These are phyloP conservation scores for Sclerodermus sp. DNA, from an alignment of 2,888 invertebrate genomes.

Conservation along the genomic window DNA sequence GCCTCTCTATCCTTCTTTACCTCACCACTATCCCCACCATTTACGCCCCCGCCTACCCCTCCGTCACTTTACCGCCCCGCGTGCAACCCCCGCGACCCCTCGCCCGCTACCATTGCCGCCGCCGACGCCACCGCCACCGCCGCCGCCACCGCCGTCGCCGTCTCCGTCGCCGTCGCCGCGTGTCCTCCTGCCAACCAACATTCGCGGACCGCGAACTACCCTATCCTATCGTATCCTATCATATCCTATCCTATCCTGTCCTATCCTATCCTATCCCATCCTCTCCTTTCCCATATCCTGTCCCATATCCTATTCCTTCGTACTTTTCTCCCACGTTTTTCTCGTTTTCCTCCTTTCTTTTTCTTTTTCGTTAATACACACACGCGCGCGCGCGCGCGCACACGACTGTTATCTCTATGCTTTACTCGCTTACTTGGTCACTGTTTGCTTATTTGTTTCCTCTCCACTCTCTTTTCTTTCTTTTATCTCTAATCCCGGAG, in stretches of 20 bases:
- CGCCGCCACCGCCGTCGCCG: constrained; percentile 5
- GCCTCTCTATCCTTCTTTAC: constrained; percentile 17
- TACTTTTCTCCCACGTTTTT: too few species aligned
- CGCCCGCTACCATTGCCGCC: constrained; percentile 14
- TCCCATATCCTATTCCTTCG: too few species aligned
- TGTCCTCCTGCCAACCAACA: constrained; percentile 24
- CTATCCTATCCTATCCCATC: too few species aligned
- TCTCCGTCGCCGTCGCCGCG: constrained; percentile 13
- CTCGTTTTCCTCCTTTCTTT: too few species aligned
- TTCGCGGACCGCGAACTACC: constrained; percentile 44
- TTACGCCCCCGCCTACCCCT: constrained; percentile 17
- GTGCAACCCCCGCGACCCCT: constrained; percentile 8
- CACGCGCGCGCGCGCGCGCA: too few species aligned
- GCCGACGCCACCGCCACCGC: too few species aligned
- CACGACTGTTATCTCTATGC: too few species aligned
- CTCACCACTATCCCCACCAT: constrained; percentile 3
- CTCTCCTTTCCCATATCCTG: too few species aligned
- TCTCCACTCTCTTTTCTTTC: constrained; percentile 17
- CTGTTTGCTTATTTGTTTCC: too few species aligned
- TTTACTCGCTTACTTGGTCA: too few species aligned
- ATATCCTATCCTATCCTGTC: too few species aligned
- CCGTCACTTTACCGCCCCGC: constrained; percentile 26
- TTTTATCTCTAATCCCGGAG: not conserved
- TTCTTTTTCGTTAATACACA: too few species aligned
- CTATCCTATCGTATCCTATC: constrained; percentile 26